These are phyloP conservation scores for Ceratotherium simum DNA, from an alignment of 2,113 vertebrate species.

Conservation along the genomic window DNA sequence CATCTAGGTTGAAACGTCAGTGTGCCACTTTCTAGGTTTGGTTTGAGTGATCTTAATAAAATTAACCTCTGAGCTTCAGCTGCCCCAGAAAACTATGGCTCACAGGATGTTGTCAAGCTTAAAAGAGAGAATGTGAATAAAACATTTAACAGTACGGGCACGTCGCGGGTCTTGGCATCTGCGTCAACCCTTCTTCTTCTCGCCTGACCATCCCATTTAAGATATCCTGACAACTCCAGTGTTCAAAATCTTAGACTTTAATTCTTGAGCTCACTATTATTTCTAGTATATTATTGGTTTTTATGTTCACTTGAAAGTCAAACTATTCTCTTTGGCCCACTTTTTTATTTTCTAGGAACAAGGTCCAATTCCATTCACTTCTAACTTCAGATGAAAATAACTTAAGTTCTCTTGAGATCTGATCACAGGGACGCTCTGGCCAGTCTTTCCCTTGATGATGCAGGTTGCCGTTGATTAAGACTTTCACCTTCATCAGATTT, in stretches of 20 bases:
- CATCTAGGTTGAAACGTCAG: background rate
- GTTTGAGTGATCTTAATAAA: constrained; percentile 50
- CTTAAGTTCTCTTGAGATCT: background rate
- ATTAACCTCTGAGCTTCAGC: constrained; percentile 44
- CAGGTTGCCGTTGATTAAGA: background rate
- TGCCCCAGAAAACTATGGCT: constrained; percentile 50
- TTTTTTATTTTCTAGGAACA: constrained; percentile 44
- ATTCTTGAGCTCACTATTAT: background rate
- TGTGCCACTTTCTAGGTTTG: background rate
- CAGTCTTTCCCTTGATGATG: background rate
- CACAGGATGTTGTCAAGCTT: constrained; percentile 29
- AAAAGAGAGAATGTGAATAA: constrained; percentile 47
- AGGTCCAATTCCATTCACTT: background rate
- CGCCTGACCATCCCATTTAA: background rate
- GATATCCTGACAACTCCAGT: background rate
- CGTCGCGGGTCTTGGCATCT: background rate
- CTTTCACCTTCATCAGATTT: background rate
- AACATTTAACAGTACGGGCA: background rate
- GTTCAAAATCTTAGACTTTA: background rate
- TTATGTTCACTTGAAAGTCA: background rate
- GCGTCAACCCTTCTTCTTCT: background rate
- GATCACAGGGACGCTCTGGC: background rate
- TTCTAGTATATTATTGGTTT: background rate
- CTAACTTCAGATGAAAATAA: constrained; percentile 42
- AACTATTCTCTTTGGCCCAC: background rate